Percentiles rank a stretch among this genome's conserved stretches.
phyloP scores from a whole-genome alignment of 2,888 invertebrate genomes.

The Synergus umbraculus region DNA sequence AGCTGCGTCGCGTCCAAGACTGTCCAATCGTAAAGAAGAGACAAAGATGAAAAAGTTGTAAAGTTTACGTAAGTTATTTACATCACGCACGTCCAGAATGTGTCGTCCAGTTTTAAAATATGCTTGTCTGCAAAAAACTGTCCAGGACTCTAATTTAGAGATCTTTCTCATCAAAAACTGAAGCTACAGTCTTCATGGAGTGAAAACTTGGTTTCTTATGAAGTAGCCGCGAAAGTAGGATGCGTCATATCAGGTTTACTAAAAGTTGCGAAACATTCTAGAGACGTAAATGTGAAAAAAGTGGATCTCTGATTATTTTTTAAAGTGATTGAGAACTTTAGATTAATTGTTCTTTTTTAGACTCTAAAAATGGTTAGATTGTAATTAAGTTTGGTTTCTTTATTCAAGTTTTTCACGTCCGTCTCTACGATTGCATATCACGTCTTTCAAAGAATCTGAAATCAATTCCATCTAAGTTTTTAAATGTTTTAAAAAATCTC shows the following conservation, averaged over 20 bases:
- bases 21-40: conserved; percentile 50
- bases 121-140: conserved; percentile 9
- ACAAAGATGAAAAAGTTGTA: conserved; percentile 4
- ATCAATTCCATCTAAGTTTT: conserved; percentile 16
- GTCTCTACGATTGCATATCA: conserved; percentile 29
- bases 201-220: conserved; percentile 12
- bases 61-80: conserved; percentile 49
- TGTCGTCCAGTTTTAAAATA: conserved; percentile 66
- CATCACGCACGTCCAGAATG: conserved; percentile 67
- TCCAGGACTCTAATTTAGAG: not conserved
- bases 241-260: conserved; percentile 17
- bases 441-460: not conserved
- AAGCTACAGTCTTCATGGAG: not conserved
- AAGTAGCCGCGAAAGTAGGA: conserved; percentile 26
- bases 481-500: conserved; percentile 3
- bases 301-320: not conserved
- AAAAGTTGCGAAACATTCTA: conserved; percentile 24
- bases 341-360: conserved; percentile 16
- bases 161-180: not conserved
- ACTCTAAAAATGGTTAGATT: conserved; percentile 7
- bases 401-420: conserved; percentile 23
- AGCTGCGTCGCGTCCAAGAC: conserved; percentile 61
- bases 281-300: conserved; percentile 35
- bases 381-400: conserved; percentile 31
- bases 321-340: not conserved